Base-by-base conservation (phyloP, 2,113 vertebrate species). In the Gymnorhina tibicen region DNA sequence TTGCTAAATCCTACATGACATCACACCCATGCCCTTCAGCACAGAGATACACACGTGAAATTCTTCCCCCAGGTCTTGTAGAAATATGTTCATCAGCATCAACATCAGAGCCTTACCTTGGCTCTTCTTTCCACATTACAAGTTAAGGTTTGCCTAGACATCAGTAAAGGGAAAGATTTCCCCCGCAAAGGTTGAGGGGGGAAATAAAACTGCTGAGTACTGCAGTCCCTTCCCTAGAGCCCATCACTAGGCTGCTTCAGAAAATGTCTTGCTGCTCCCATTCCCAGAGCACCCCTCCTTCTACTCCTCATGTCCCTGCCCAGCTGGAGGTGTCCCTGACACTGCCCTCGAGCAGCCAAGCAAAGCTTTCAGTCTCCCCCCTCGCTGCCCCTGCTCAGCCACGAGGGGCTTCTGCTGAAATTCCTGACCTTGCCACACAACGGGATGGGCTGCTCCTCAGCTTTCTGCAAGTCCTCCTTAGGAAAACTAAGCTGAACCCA, bases 371-470 rank as follows among this genome's bases (percentile, higher is more conserved):
- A 27, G 1, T 1, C 7, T 60, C 14, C 37, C 75, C 15, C 59
- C 52, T n/a, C 0, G 7, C 32, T 42, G 16, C 24, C 35, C 68
- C 42, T 68, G 52, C 35, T 68, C 67, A 30, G 35, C 32, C 52
- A 21, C 2, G 18, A 47, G 21, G 42, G 26, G 42, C 37, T 91
- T 22, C 62, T 70, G 69, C 46, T 47, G 14, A 13, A 50, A 64
- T 6, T 37, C 55, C 63, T 20, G 6, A 22, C 33, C n/a, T 62
- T 52, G 63, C 55, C 74, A 46, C 59, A 26, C 27, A 47, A 18
- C 0, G 0, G 20, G 15, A 26, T 8, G 22, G 2, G 47, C n/a
- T 53, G 39, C 33, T 91, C 58, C 53, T 83, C 0, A 13, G 33
- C 47, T 23, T 14, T 64, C 73, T 69, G 41, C 0, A 33, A 47